Evolutionary conservation across 2,888 invertebrate species (phyloP), one percentile per base, ranked within the genome.

Genomic region (Nomada fabriciana): DNA sequence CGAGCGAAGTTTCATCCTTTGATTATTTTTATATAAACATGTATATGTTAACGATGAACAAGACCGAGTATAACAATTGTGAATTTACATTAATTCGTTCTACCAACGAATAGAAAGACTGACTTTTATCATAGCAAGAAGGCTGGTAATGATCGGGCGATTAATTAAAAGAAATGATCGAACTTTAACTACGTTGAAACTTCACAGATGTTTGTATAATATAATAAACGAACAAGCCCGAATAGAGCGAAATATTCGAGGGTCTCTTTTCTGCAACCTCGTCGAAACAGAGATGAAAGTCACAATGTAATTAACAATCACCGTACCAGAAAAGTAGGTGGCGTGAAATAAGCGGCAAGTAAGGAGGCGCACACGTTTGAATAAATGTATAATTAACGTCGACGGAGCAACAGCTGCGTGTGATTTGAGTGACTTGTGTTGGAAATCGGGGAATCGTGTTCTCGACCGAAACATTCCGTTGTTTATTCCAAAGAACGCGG

Each of bases 261-360:
- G 71, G 68, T 68, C 71, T 67, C 57, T 59, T 76, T 76, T 86
- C 84, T 79, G 88, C 81, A 88, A 91, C 92, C 92, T 92, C 92
- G 91, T 92, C 91, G 90, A 91, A 93, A 92, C 92, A 92, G 90
- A 89, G 89, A 91, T 92, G 92, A 92, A 92, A 92, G 92, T 93
- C 90, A 89, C 88, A 88, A 86, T 84, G 84, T 91, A 89, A 85
- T 89, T 86, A 87, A 86, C 86, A 82, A 82, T 85, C 85, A 69
- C 72, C 61, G 47, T 76, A 69, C 43, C 59, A 7, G 36, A 36
- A 57, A 81, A 80, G 74, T 25, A 36, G 70, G 77, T 80, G 77
- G 72, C 60, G 50, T 50, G 29, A 23, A 13, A 52, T 11, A 50
- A 13, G 10, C 47, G 52, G 43, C 13, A 68, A 50, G 18, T 23